A percentile compares a stretch with the other conserved stretches of the same genome.
Evolutionary conservation across 1,140 invertebrate genomes (phyloP).

Genomic region (Diplogasteroides magnus): DNA sequence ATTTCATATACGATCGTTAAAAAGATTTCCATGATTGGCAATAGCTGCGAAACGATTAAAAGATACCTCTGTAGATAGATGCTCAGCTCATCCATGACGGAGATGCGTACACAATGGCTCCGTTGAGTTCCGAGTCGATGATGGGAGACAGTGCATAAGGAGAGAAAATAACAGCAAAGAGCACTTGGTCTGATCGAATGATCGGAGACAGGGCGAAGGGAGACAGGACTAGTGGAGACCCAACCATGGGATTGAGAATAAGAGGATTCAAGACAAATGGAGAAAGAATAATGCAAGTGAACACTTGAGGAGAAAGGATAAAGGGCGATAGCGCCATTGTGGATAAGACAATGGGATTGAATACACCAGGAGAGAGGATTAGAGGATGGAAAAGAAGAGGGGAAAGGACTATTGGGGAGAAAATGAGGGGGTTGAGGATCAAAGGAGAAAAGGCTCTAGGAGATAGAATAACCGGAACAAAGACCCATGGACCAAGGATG

Average conservation of each 20-base stretch:
- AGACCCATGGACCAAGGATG: conserved; percentile 37
- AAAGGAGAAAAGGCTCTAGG: conserved; percentile 29
- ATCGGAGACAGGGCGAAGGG: conserved; percentile 38
- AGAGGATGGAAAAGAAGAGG: conserved; percentile 22
- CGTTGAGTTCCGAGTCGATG: conserved; percentile 30
- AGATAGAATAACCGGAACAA: conserved; percentile 36
- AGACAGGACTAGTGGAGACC: conserved; percentile 33
- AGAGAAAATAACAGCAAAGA: conserved; percentile 30
- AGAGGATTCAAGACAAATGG: conserved; percentile 14
- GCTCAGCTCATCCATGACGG: conserved; percentile 39
- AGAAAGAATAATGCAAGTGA: conserved; percentile 11
- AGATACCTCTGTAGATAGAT: not conserved
- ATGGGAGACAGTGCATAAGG: conserved; percentile 32
- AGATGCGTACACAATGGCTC: conserved; percentile 37
- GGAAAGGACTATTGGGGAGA: conserved; percentile 32
- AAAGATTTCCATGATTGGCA: too few species aligned
- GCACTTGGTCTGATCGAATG: conserved; percentile 23
- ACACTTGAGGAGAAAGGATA: conserved; percentile 17
- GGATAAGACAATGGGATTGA: conserved; percentile 17
- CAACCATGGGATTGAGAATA: conserved; percentile 12
- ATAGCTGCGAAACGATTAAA: too few species aligned
- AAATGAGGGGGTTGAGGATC: conserved; percentile 28
- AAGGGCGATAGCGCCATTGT: conserved; percentile 21
- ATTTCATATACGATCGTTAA: too few species aligned
- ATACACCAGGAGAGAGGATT: conserved; percentile 28